Percentiles rank a stretch among this genome's conserved stretches.
Evolutionary conservation across 2,797 vertebrate genomes (phyloP).

Genomic region (Simalia tracyae): DNA sequence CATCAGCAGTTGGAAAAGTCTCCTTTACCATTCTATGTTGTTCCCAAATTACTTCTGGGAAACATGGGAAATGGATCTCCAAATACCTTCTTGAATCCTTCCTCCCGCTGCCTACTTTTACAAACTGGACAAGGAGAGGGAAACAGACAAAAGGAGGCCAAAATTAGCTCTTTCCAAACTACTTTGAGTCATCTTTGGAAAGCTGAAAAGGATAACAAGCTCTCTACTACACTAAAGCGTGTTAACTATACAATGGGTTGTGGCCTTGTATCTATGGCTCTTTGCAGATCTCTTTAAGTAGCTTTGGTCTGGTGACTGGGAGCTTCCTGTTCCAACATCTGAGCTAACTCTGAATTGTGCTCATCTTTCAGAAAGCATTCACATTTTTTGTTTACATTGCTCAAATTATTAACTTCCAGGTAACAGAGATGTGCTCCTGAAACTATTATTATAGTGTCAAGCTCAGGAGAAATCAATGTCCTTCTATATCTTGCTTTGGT

Average conservation of each 20-base stretch:
- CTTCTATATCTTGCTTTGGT: not conserved
- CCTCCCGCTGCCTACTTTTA: not conserved
- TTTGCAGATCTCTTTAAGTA: constrained; percentile 33
- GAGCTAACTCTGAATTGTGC: constrained; percentile 44
- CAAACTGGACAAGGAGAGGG: not conserved
- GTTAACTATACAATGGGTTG: not conserved
- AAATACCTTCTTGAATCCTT: not conserved
- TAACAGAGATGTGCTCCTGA: constrained; percentile 44
- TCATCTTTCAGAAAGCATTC: not conserved
- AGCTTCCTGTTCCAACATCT: constrained; percentile 50
- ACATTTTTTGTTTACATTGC: constrained; percentile 24
- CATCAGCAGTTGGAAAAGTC: not conserved
- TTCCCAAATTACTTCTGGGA: not conserved
- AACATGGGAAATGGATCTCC: not conserved
- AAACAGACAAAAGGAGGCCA: not conserved
- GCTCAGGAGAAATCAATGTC: not conserved
- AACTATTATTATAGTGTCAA: constrained; percentile 30
- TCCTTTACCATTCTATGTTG: not conserved
- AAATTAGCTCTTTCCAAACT: not conserved
- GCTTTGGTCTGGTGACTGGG: constrained; percentile 3
- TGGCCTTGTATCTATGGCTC: constrained; percentile 35
- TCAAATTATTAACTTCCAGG: constrained; percentile 45
- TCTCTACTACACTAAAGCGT: not conserved
- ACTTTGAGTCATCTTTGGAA: not conserved
- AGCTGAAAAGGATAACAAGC: not conserved